Evolutionary conservation across 2,113 vertebrate genomes (phyloP).

Genomic region (Microcebus ravelobensis): DNA sequence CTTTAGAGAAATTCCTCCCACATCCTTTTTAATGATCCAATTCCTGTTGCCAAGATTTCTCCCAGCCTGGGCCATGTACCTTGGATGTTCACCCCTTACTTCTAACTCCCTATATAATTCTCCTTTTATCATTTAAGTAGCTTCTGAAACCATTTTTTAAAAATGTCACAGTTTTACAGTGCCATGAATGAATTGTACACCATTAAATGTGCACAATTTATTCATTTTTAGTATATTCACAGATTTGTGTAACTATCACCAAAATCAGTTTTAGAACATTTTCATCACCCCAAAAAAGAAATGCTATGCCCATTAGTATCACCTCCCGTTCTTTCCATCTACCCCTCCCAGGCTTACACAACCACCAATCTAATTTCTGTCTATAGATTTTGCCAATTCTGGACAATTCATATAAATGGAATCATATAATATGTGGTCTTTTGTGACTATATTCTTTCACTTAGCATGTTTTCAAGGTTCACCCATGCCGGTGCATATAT

Average conservation of each 20-base stretch:
- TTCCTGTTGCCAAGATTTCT: background rate
- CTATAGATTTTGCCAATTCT: background rate
- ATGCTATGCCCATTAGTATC: background rate
- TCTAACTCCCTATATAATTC: background rate
- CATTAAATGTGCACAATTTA: background rate
- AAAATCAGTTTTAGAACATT: conserved; percentile 14
- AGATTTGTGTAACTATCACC: background rate
- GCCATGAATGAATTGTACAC: background rate
- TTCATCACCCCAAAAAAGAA: background rate
- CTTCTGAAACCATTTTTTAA: background rate
- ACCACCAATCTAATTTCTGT: background rate
- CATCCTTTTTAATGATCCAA: conserved; percentile 27
- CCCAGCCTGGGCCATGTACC: background rate
- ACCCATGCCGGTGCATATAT: background rate
- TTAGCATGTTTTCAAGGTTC: conserved; percentile 30
- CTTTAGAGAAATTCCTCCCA: conserved; percentile 42
- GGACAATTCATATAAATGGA: background rate
- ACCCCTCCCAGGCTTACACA: background rate
- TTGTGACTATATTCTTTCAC: background rate
- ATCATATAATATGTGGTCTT: background rate
- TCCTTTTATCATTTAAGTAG: conserved; percentile 27
- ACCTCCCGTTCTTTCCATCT: background rate
- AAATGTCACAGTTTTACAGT: background rate
- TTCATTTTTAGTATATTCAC: background rate
- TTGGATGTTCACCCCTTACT: background rate